Evolutionary conservation across 2,113 vertebrate genomes (phyloP).

Genomic region (Varanus salvator): DNA sequence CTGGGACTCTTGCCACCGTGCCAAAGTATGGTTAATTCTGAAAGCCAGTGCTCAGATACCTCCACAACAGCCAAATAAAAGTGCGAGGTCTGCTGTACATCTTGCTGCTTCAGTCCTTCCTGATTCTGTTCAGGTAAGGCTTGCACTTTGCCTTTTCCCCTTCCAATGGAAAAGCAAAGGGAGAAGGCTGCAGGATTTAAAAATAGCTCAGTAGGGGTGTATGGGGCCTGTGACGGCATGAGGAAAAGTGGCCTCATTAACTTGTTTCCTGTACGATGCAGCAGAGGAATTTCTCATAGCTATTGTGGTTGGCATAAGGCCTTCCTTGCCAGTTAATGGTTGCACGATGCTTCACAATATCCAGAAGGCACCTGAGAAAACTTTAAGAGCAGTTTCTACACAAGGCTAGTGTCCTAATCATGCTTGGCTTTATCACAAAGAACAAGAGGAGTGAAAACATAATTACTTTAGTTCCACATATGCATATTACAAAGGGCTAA

Average conservation of each 20-base stretch:
- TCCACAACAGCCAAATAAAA: slow-evolving; percentile 29
- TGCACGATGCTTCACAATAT: background rate
- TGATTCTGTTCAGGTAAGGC: slow-evolving; percentile 1
- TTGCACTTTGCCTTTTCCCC: slow-evolving; percentile 21
- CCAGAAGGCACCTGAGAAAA: slow-evolving; percentile 11
- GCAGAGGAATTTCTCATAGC: background rate
- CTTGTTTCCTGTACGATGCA: background rate
- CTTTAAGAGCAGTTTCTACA: background rate
- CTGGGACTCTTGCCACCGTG: slow-evolving; percentile 30
- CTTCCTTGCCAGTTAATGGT: background rate
- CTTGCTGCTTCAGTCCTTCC: slow-evolving; percentile 9
- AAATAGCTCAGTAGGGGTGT: slow-evolving; percentile 13
- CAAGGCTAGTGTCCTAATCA: background rate
- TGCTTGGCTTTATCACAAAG: background rate
- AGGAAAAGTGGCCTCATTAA: slow-evolving; percentile 31
- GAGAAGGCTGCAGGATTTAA: slow-evolving; percentile 20
- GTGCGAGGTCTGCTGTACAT: background rate
- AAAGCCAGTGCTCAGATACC: slow-evolving; percentile 28
- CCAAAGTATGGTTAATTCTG: slow-evolving; percentile 47
- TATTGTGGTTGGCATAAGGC: background rate
- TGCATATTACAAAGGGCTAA: background rate
- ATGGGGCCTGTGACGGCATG: slow-evolving; percentile 6
- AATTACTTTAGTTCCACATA: background rate
- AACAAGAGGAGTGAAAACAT: background rate
- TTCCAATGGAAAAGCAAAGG: slow-evolving; percentile 39